Conservation (phyloP, 2,797 vertebrate genomes). For the Helostoma temminkii region DNA sequence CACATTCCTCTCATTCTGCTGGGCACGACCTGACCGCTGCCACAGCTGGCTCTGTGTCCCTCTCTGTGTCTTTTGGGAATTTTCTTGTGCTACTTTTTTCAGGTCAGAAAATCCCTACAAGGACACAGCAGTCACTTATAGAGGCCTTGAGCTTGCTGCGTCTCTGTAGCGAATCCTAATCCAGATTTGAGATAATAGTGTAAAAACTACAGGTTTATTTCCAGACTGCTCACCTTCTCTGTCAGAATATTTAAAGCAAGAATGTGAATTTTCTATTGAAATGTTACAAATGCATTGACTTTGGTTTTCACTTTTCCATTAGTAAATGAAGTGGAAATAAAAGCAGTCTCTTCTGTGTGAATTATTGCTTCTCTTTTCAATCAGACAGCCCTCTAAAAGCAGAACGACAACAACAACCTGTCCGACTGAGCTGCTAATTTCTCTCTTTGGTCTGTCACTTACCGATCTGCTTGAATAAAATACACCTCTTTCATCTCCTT, state of each 20-base stretch:
- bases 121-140: constrained; percentile 12
- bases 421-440: constrained; percentile 52
- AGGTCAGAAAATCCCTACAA: constrained; percentile 23
- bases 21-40: constrained; percentile 19
- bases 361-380: constrained; percentile 28
- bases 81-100: constrained; percentile 3
- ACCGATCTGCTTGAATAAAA: constrained; percentile 49
- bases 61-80: constrained; percentile 31
- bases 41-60: constrained; percentile 29
- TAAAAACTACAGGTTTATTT: not conserved
- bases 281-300: constrained; percentile 46
- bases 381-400: constrained; percentile 18
- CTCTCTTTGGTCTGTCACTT: constrained; percentile 64
- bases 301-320: constrained; percentile 59
- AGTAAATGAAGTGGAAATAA: constrained; percentile 16
- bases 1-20: constrained; percentile 60
- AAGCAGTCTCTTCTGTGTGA: not conserved
- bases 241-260: not conserved
- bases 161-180: not conserved
- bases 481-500: constrained; percentile 31
- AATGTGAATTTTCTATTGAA: not conserved
- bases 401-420: constrained; percentile 38
- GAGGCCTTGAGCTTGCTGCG: no score
- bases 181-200: not conserved
- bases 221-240: not conserved